Evolutionary conservation across 2,113 vertebrate genomes (phyloP).

Genomic region (Cochlearius cochlearius): DNA sequence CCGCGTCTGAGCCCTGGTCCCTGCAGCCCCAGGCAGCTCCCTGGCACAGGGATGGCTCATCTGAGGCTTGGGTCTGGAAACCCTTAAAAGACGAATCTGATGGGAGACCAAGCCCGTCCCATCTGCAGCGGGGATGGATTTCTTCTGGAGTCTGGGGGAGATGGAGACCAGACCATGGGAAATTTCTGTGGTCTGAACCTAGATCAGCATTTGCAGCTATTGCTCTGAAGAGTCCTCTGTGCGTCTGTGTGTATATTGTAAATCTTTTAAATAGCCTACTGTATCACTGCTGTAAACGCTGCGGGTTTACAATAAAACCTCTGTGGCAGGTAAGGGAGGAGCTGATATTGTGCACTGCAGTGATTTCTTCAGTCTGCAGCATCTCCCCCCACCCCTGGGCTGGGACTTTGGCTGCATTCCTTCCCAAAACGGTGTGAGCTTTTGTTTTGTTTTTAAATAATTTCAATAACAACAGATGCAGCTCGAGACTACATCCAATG

Average conservation of each 20-base stretch:
- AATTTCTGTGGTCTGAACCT: background rate
- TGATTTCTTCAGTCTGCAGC: background rate
- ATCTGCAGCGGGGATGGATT: background rate
- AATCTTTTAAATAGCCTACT: background rate
- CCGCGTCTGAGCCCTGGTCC: background rate
- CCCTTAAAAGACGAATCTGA: background rate
- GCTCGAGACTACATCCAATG: background rate
- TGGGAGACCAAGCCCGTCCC: background rate
- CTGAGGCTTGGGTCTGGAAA: background rate
- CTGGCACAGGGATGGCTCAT: background rate
- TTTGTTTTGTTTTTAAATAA: background rate
- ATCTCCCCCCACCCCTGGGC: background rate
- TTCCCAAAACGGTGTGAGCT: background rate
- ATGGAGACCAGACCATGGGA: background rate
- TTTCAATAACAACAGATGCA: background rate
- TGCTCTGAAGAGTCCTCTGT: background rate
- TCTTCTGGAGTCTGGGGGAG: background rate
- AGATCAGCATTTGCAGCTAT: background rate
- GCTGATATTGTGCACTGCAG: background rate
- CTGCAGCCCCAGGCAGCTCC: background rate
- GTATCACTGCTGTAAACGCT: rapidly evolving
- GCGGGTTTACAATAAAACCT: background rate
- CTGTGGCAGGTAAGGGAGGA: background rate
- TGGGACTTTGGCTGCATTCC: background rate
- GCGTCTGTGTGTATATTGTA: background rate